Evolutionary conservation across 2,888 invertebrate genomes (phyloP), one percentile per base, ranked within the genome.

Genomic region (Dorcus parallelipipedus): DNA sequence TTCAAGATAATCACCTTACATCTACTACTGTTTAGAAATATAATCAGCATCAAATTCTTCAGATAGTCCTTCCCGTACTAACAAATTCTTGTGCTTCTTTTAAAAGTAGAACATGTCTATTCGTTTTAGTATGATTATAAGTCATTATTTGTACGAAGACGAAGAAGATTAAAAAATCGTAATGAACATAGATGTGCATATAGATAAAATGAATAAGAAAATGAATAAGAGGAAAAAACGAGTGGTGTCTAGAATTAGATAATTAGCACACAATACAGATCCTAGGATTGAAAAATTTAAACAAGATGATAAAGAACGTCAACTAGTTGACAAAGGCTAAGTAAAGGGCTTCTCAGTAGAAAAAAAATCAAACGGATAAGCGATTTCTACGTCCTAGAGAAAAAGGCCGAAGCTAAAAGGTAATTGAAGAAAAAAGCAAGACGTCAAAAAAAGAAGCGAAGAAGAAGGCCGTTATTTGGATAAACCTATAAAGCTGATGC

Each of bases 111-210:
- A 73, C 80, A 83, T 49, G 99, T 99, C 80, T 99, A 99, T 76
- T 88, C 91, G 10, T 99, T 97, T 78, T 99, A 99, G 99, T 97
- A 93, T 77, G 90, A 95, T 71, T 99, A 98, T 79, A 95, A 97
- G 67, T 97, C 98, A 0, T 99, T 99, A 92, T 79, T 98, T 98
- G 2, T 99, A 99, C 76, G 81, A 97, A 67, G 99, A 99, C 76
- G 97, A 98, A 79, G 98, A 99, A 76, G 98, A 14, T 14, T 14
- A 1, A 14, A 96, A 76, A 97, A 93, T 78, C 87, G 98, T 2
- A 97, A 97, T 70, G 97, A 97, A 79, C 83, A 98, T 48, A 86
- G 95, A n/a, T n/a, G n/a, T n/a, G n/a, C n/a, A n/a, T n/a, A n/a
- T n/a, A n/a, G n/a, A n/a, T n/a, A n/a, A 97, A 78, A 93, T 96